These are phyloP conservation scores for Perca fluviatilis DNA, from an alignment of 2,113 vertebrate species.

Conservation along the genomic window DNA sequence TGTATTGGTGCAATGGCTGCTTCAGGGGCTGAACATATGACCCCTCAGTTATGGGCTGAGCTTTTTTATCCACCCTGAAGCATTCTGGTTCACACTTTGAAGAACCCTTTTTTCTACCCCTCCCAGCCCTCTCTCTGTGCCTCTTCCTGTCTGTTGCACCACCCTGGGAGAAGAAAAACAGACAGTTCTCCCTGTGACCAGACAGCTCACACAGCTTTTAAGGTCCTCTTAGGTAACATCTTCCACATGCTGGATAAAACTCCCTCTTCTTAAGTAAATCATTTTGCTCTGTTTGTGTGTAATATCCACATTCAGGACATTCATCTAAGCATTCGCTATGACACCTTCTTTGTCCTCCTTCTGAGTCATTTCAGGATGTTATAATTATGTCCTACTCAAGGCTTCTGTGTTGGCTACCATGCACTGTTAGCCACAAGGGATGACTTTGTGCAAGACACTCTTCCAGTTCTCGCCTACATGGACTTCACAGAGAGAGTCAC, in stretches of 20 bases:
- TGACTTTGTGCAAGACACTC: constrained; percentile 69
- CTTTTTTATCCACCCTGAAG: constrained; percentile 34
- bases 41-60: constrained; percentile 11
- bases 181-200: constrained; percentile 50
- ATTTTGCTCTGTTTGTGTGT: constrained; percentile 57
- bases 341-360: constrained; percentile 47
- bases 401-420: constrained; percentile 61
- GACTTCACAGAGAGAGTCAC: constrained; percentile 69
- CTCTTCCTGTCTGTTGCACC: constrained; percentile 56
- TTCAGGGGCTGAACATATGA: constrained; percentile 13
- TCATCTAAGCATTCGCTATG: constrained; percentile 45
- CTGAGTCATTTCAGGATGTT: constrained; percentile 63
- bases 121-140: constrained; percentile 29
- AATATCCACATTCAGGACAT: constrained; percentile 49
- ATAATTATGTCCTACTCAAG: constrained; percentile 46
- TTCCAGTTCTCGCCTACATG: constrained; percentile 68
- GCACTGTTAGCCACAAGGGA: constrained; percentile 60
- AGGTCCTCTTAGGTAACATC: constrained; percentile 60
- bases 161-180: constrained; percentile 62
- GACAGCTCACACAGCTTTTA: constrained; percentile 55
- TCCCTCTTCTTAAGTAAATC: constrained; percentile 60
- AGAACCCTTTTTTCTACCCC: constrained; percentile 28
- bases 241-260: constrained; percentile 66
- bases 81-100: constrained; percentile 38
- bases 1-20: background rate